Evolutionary conservation across 2,888 invertebrate species (phyloP).

Genomic region (Periphyllus acericola): DNA sequence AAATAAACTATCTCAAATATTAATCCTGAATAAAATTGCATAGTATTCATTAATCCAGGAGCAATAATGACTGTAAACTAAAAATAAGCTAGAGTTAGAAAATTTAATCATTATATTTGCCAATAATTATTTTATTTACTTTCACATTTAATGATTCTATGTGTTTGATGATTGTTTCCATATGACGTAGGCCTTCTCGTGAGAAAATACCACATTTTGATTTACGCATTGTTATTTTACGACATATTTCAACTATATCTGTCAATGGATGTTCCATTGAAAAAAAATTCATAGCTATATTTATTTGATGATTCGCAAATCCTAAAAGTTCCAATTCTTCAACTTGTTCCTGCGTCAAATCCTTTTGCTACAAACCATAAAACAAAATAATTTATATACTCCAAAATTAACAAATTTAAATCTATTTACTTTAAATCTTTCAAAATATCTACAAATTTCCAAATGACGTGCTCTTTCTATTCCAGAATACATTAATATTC

Average conservation of each 20-base stretch:
- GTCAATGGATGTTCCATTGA: conserved; percentile 34
- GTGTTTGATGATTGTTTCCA: conserved; percentile 47
- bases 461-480: conserved; percentile 75
- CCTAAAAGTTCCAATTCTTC: conserved; percentile 47
- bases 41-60: conserved; percentile 73
- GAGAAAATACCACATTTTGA: conserved; percentile 57
- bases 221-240: conserved; percentile 50
- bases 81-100: conserved; percentile 63
- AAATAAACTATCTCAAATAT: conserved; percentile 76
- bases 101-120: conserved; percentile 13
- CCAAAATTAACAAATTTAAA: background rate
- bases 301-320: conserved; percentile 58
- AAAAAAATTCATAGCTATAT: conserved; percentile 54
- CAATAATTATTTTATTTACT: background rate
- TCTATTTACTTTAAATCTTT: conserved; percentile 69
- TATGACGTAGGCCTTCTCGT: conserved; percentile 27
- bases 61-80: conserved; percentile 74
- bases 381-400: background rate
- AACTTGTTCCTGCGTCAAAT: conserved; percentile 47
- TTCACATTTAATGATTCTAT: conserved; percentile 41
- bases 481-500: conserved; percentile 82
- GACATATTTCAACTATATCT: conserved; percentile 44
- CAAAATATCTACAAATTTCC: conserved; percentile 69
- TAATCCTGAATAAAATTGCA: conserved; percentile 75
- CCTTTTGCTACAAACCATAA: background rate